Evolutionary conservation across 2,888 invertebrate genomes (phyloP).

Genomic region (Amblyjoppa proteus): DNA sequence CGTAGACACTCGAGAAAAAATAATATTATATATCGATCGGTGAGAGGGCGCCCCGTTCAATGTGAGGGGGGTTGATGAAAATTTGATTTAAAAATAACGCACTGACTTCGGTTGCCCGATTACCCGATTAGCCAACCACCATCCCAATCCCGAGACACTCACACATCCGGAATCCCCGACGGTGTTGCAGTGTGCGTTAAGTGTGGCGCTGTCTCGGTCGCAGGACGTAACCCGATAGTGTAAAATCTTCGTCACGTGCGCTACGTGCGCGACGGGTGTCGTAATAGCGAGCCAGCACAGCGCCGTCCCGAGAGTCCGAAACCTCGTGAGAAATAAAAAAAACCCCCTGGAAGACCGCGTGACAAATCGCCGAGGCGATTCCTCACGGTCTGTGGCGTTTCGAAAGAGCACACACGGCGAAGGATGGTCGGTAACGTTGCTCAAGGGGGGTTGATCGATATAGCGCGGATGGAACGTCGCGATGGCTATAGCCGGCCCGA

Average conservation of each 20-base stretch:
- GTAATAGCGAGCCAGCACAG: conserved; percentile 54
- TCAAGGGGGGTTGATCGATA: conserved; percentile 36
- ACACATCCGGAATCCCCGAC: neutral
- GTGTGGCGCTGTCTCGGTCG: conserved; percentile 23
- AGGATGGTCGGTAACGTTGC: conserved; percentile 8
- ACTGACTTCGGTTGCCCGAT: conserved; percentile 14
- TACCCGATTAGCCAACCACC: neutral
- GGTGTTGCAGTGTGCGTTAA: neutral
- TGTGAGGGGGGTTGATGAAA: conserved; percentile 20
- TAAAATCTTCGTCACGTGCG: conserved; percentile 39
- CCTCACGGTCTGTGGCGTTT: conserved; percentile 64
- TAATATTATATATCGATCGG: conserved; percentile 3
- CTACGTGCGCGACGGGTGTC: conserved; percentile 4
- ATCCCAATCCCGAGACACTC: neutral
- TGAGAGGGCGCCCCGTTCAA: neutral
- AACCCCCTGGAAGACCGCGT: conserved; percentile 66
- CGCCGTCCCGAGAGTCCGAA: conserved; percentile 48
- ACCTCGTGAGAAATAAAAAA: conserved; percentile 63
- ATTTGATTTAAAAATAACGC: conserved; percentile 39
- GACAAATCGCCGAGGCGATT: conserved; percentile 75
- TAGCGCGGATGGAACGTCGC: conserved; percentile 41
- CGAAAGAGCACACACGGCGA: conserved; percentile 21
- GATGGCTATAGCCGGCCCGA: neutral
- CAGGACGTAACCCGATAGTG: conserved; percentile 44
- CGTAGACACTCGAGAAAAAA: conserved; percentile 6